phyloP scores from a whole-genome alignment of 2,888 invertebrate species.

The Andrena flavipes region DNA sequence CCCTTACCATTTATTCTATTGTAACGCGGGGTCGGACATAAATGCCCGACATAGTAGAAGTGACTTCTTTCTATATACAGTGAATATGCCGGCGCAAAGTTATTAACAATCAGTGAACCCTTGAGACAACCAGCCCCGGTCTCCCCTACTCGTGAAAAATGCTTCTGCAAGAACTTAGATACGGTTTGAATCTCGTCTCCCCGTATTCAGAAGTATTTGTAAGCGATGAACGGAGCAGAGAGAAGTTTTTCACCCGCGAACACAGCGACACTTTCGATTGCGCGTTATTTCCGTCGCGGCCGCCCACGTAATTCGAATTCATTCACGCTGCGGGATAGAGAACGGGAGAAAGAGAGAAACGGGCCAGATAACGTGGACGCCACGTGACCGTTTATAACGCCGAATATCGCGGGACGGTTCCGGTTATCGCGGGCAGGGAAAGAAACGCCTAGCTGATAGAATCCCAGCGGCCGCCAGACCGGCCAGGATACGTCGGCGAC shows the following conservation, averaged over 20 bases:
- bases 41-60: too few species aligned
- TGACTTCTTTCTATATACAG: too few species aligned
- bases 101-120: too few species aligned
- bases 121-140: too few species aligned
- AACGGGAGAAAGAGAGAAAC: neutral
- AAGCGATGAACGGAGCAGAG: too few species aligned
- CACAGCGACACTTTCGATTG: neutral
- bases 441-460: constrained; percentile 45
- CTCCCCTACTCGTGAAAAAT: too few species aligned
- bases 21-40: too few species aligned
- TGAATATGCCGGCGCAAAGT: too few species aligned
- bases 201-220: too few species aligned
- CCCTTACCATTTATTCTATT: too few species aligned
- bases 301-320: constrained; percentile 47
- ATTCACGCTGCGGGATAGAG: constrained; percentile 17
- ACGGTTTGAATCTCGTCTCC: too few species aligned
- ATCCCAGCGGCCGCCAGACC: constrained; percentile 53
- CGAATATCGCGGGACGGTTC: constrained; percentile 48
- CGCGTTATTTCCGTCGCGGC: constrained; percentile 34
- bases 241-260: neutral
- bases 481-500: constrained; percentile 73
- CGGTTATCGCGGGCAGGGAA: constrained; percentile 53
- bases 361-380: constrained; percentile 39
- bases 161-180: too few species aligned
- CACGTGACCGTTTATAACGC: constrained; percentile 33